These are phyloP conservation scores for Malacoctenus gilli DNA, from an alignment of 2,797 vertebrate genomes.

Conservation along the genomic window DNA sequence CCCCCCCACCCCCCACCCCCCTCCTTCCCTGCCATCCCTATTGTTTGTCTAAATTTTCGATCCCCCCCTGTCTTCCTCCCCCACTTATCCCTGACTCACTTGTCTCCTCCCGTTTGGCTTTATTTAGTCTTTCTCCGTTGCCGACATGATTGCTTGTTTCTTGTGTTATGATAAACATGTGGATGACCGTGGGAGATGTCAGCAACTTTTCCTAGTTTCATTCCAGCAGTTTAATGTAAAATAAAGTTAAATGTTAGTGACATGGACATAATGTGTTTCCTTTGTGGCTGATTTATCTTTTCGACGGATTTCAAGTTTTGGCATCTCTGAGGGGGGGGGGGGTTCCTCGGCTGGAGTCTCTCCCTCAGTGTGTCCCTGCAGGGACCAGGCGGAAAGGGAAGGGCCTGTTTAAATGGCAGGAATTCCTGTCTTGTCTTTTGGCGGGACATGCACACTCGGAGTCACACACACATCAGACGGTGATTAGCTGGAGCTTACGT, in stretches of 20 bases:
- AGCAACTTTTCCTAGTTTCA: not conserved
- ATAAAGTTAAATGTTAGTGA: too few species aligned
- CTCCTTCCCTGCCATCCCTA: too few species aligned
- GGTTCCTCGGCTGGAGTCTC: not conserved
- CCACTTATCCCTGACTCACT: slow-evolving; percentile 30
- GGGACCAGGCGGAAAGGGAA: slow-evolving; percentile 63
- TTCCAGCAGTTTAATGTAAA: not conserved
- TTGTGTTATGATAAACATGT: slow-evolving; percentile 2
- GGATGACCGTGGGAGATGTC: too few species aligned
- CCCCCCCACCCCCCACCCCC: not conserved
- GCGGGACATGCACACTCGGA: slow-evolving; percentile 5
- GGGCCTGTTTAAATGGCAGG: slow-evolving; percentile 75
- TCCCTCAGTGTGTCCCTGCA: slow-evolving; percentile 14
- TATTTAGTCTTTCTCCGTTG: not conserved
- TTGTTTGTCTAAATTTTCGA: slow-evolving; percentile 52
- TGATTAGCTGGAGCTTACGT: too few species aligned
- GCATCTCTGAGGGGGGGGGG: not conserved
- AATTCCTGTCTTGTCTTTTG: slow-evolving; percentile 71
- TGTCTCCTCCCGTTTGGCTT: slow-evolving; percentile 22
- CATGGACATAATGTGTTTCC: too few species aligned
- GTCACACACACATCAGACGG: not conserved
- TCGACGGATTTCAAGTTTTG: not conserved
- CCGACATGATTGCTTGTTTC: slow-evolving; percentile 1
- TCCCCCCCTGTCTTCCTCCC: slow-evolving; percentile 19
- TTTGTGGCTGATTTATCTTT: too few species aligned